Evolutionary conservation across 1,140 invertebrate genomes (phyloP).

Genomic region (Conopomorpha cramerella): DNA sequence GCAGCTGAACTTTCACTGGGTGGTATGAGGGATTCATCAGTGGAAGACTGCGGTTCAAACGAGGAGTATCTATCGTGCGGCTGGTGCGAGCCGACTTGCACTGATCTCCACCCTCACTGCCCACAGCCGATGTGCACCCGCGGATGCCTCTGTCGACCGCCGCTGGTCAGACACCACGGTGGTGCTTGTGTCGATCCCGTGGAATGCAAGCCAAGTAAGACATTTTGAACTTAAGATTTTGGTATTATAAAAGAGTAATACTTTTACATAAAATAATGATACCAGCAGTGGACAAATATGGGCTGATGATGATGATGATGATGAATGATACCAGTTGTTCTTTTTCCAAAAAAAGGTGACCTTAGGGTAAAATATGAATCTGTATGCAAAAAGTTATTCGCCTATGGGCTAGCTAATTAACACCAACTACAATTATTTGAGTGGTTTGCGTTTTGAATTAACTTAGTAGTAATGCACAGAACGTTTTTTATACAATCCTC

Average conservation of each 20-base stretch:
- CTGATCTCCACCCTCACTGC: constrained; percentile 19
- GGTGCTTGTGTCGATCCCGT: constrained; percentile 26
- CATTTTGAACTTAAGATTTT: no score
- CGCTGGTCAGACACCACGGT: constrained; percentile 23
- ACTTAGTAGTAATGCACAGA: no score
- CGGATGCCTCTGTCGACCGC: constrained; percentile 32
- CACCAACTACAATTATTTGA: no score
- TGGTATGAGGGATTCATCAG: constrained; percentile 11
- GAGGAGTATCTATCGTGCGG: constrained; percentile 37
- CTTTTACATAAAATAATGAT: neutral
- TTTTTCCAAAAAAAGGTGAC: no score
- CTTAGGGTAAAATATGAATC: no score
- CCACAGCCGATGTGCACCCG: constrained; percentile 19
- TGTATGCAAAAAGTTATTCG: no score
- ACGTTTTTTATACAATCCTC: no score
- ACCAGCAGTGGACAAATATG: no score
- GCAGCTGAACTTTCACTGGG: constrained; percentile 18
- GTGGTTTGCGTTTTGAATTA: no score
- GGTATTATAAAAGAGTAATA: constrained; percentile 1
- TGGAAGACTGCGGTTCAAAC: constrained; percentile 29
- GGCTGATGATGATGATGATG: no score
- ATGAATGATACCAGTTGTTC: neutral
- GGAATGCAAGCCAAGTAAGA: constrained; percentile 25
- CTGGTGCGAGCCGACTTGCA: constrained; percentile 36
- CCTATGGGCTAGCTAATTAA: no score